Conservation (phyloP, 2,797 vertebrate genomes). For the Sarcophilus harrisii region DNA sequence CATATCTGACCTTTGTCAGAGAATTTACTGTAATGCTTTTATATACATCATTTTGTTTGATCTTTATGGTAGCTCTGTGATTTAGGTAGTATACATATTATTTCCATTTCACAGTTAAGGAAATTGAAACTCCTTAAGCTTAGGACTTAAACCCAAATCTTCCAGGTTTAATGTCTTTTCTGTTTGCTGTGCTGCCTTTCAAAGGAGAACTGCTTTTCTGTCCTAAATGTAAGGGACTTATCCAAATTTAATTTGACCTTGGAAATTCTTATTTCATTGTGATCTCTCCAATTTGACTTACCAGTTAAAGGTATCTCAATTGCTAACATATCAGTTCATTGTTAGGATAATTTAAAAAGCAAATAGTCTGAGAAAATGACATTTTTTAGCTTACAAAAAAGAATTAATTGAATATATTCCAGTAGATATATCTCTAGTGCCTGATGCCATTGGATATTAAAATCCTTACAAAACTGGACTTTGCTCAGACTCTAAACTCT, state of each 20-base stretch:
- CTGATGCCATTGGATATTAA: not conserved
- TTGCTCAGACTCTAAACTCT: not conserved
- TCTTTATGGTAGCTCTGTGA: not conserved
- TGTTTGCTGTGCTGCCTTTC: not conserved
- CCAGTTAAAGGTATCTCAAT: not conserved
- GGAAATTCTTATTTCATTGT: not conserved
- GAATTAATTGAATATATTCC: not conserved
- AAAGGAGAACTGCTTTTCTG: not conserved
- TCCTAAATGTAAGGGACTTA: not conserved
- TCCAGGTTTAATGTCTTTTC: not conserved
- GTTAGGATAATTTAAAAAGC: not conserved
- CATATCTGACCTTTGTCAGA: not conserved
- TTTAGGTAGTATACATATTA: not conserved
- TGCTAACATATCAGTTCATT: not conserved
- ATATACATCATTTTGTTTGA: not conserved
- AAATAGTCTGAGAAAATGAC: not conserved
- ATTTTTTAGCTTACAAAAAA: not conserved
- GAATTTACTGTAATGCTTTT: not conserved
- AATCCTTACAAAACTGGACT: not conserved
- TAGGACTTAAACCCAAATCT: not conserved
- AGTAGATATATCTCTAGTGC: not conserved
- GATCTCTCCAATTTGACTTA: not conserved
- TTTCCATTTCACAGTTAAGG: not conserved
- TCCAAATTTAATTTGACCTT: not conserved
- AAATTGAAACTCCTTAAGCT: not conserved